Conservation (phyloP, 2,888 invertebrate species). For the Aricia artaxerxes region DNA sequence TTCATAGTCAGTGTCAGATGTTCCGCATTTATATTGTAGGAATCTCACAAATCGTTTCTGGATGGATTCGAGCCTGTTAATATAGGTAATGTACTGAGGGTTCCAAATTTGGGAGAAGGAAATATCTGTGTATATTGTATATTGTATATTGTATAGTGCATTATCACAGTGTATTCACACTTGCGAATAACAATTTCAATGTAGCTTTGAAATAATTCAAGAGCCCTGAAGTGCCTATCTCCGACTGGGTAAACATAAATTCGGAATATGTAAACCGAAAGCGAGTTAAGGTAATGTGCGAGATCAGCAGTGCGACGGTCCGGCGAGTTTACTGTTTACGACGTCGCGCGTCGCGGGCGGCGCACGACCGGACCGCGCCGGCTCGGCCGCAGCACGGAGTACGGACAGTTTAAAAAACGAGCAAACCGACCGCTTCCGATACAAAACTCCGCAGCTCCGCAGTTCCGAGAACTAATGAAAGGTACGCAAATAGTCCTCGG, state of each 20-base stretch:
- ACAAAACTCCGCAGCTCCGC: constrained; percentile 69
- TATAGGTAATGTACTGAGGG: too few species aligned
- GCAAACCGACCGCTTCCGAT: constrained; percentile 66
- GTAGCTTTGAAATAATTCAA: not conserved
- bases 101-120: too few species aligned
- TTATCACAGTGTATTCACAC: not conserved
- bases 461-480: constrained; percentile 75
- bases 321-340: not conserved
- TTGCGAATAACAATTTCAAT: not conserved
- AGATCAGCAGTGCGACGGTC: not conserved
- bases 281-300: not conserved
- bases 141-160: not conserved
- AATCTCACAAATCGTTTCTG: too few species aligned
- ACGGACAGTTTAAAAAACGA: constrained; percentile 58
- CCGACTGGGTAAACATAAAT: not conserved
- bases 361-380: not conserved
- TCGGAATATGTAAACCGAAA: not conserved
- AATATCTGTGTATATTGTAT: too few species aligned
- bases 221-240: too few species aligned
- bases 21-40: too few species aligned
- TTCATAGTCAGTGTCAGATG: too few species aligned
- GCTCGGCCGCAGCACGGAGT: not conserved
- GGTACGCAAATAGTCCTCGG: constrained; percentile 68
- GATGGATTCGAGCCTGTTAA: too few species aligned
- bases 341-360: not conserved